Evolutionary conservation across 2,797 vertebrate species (phyloP).

Genomic region (Rhabdophis nuchalis): DNA sequence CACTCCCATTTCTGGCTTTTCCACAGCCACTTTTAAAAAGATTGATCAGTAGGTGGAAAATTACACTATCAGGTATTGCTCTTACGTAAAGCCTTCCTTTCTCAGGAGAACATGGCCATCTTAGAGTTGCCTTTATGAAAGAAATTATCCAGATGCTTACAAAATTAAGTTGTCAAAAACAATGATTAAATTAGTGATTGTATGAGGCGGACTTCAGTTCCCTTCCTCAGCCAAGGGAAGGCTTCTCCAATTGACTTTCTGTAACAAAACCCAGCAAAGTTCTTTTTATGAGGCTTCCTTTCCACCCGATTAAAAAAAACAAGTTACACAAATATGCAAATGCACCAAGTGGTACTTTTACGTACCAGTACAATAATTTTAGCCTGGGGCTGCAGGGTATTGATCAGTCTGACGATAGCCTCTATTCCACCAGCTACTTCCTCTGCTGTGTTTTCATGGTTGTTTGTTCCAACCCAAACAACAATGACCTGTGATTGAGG

Average conservation of each 20-base stretch:
- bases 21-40: background rate
- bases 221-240: background rate
- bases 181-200: background rate
- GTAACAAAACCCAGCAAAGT: background rate
- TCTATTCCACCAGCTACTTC: slow-evolving; percentile 91
- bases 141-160: background rate
- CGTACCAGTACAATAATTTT: slow-evolving; percentile 94
- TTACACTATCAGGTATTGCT: background rate
- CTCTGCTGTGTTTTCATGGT: slow-evolving; percentile 89
- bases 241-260: background rate
- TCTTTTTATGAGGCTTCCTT: background rate
- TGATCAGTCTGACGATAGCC: slow-evolving; percentile 84
- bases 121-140: background rate
- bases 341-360: background rate
- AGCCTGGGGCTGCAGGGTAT: slow-evolving; percentile 83
- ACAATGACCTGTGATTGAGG: slow-evolving; percentile 82
- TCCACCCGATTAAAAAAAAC: background rate
- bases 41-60: background rate
- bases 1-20: background rate
- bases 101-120: background rate
- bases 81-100: background rate
- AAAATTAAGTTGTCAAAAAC: background rate
- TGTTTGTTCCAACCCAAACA: slow-evolving; percentile 97
- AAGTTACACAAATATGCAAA: background rate
- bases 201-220: background rate